Conservation (phyloP, 2,888 invertebrate genomes). For the Synanthedon tipuliformis region DNA sequence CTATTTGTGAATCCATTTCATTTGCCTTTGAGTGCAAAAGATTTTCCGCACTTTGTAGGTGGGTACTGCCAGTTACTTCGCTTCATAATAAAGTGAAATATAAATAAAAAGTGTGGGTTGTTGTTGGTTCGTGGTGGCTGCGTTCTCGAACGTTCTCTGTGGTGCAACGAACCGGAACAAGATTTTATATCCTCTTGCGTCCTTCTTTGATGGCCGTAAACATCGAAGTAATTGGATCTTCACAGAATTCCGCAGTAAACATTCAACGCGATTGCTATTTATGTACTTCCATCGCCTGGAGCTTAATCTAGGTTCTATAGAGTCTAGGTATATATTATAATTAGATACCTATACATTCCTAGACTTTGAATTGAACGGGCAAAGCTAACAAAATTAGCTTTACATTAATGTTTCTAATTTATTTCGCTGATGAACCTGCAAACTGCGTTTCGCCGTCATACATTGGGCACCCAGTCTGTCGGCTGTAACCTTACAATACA, state of each 20-base stretch:
- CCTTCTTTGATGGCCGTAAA: constrained; percentile 42
- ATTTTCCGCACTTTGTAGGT: not conserved
- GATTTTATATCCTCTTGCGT: constrained; percentile 12
- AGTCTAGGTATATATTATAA: too few species aligned
- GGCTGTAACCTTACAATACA: too few species aligned
- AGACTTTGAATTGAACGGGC: too few species aligned
- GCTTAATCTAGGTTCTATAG: too few species aligned
- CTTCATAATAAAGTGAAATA: constrained; percentile 28
- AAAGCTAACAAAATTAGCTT: too few species aligned
- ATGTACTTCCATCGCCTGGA: too few species aligned
- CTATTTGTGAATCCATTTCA: constrained; percentile 29
- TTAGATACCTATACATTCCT: too few species aligned
- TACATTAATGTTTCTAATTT: too few species aligned
- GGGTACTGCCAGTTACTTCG: constrained; percentile 4
- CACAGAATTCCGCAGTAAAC: constrained; percentile 26
- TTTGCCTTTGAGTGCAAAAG: constrained; percentile 1
- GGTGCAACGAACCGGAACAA: constrained; percentile 21
- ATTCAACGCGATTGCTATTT: not conserved
- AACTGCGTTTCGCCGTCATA: too few species aligned
- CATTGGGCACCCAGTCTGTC: too few species aligned
- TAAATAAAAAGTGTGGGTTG: constrained; percentile 21
- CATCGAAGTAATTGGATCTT: constrained; percentile 59
- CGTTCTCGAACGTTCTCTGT: constrained; percentile 24
- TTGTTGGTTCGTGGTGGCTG: constrained; percentile 7
- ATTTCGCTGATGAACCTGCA: too few species aligned